Base-by-base conservation (phyloP, 2,888 invertebrate species). In the Oscheius sp. region DNA sequence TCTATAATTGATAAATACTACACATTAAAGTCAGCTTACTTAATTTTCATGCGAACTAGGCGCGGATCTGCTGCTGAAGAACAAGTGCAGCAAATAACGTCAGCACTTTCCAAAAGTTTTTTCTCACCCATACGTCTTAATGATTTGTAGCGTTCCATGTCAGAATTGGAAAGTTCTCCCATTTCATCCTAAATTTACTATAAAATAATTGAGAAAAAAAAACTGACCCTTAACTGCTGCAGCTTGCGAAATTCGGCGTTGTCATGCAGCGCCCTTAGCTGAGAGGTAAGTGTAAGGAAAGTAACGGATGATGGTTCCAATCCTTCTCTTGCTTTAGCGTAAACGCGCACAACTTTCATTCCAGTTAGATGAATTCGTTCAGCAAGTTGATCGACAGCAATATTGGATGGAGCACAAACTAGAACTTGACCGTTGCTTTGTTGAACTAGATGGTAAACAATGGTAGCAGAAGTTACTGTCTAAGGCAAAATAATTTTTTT, bases 41-140 rank as follows among this genome's bases (percentile, higher is more conserved):
- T 76, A 50, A 74, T 72, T 86, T 96, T 93, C 87, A 97, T 91
- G 65, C 94, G 91, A 1, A 92, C 91, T n/a, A 98, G 89, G 23
- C 98, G 90, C 0, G 94, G 93, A 89, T 98, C 98, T 0, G 98
- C 98, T 0, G 98, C 96, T 12, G 96, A 96, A 0, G 98, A 97
- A 87, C 98, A 98, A 0, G 98, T 99, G 86, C 96, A 96, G 86
- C 97, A 97, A 66, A 99, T 95, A 0, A 98, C 98, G 88, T 99
- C 98, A 1, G 98, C 98, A 0, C 95, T 94, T 87, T 69, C 70
- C 10, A 78, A 63, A 4, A 78, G 23, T 57, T 76, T 69, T 34
- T 69, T 70, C 61, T 77, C 79, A 12, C 71, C 65, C 8, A 74
- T 70, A 17, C 70, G 46, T 57, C 73, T 74, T 63, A 78, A 27